A percentile compares a stretch with the other conserved stretches of the same genome.
phyloP scores from a whole-genome alignment of 2,113 vertebrate species.

The Hemichromis elongatus region DNA sequence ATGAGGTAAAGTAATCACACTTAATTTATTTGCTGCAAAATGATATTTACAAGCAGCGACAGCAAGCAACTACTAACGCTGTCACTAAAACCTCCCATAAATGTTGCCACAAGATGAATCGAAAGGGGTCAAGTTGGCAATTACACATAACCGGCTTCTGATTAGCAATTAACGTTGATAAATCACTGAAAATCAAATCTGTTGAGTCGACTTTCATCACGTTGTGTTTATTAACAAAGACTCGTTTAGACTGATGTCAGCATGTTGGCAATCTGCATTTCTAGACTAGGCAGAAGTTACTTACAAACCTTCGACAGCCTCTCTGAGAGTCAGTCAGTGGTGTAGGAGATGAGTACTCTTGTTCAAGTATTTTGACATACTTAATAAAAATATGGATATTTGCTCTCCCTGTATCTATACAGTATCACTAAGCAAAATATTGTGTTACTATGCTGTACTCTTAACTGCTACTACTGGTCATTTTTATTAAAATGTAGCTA shows the following conservation, averaged over 20 bases:
- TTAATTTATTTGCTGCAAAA: not conserved
- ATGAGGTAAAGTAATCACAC: not conserved
- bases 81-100: not conserved
- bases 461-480: too few relatives aligned
- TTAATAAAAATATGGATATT: not conserved
- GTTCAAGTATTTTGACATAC: not conserved
- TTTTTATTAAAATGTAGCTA: not conserved
- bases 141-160: accelerated
- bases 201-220: not conserved
- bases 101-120: not conserved
- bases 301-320: accelerated
- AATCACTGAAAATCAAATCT: not conserved
- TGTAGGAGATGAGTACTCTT: not conserved
- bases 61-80: accelerated
- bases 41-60: not conserved
- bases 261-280: not conserved
- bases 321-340: not conserved
- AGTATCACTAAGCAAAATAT: accelerated
- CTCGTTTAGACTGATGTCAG: not conserved
- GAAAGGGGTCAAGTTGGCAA: not conserved
- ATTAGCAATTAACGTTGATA: not conserved
- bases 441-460: not conserved
- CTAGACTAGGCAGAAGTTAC: not conserved
- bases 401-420: not conserved
- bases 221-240: not conserved